phyloP scores from a whole-genome alignment of 92 coral and sea anemone genomes.

The Galaxea fascicularis region DNA sequence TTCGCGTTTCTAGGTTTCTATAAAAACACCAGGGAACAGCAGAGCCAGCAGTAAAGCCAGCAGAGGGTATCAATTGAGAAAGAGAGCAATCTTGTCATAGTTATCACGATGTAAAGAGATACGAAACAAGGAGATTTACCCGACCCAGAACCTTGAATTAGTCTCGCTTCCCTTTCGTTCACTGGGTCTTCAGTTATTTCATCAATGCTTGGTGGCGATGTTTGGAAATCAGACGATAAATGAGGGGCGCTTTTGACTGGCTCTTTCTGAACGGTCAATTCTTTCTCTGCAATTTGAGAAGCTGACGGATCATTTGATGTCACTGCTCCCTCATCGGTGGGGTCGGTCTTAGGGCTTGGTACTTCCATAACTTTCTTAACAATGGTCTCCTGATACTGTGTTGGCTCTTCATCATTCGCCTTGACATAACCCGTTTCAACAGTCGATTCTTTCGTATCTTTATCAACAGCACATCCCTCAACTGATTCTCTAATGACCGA shows the following conservation, averaged over 20 bases:
- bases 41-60: too few relatives aligned
- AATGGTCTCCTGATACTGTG: too few relatives aligned
- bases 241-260: not conserved
- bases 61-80: too few relatives aligned
- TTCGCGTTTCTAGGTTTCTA: too few relatives aligned
- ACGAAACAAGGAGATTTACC: not conserved
- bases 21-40: too few relatives aligned
- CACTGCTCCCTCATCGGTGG: not conserved
- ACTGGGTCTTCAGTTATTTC: not conserved
- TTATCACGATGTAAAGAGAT: too few relatives aligned
- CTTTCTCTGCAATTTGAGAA: not conserved
- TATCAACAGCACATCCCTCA: not conserved
- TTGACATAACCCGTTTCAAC: not conserved
- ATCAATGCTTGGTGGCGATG: not conserved
- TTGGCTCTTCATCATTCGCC: too few relatives aligned
- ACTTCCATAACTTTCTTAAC: not conserved
- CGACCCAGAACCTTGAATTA: not conserved
- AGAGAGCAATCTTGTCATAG: too few relatives aligned
- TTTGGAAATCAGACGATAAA: not conserved
- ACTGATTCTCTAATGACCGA: not conserved
- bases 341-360: not conserved
- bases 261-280: not conserved
- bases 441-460: not conserved
- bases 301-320: not conserved
- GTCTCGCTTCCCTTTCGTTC: not conserved